phyloP scores from a whole-genome alignment of 2,888 invertebrate species.

The Lasius platythorax region DNA sequence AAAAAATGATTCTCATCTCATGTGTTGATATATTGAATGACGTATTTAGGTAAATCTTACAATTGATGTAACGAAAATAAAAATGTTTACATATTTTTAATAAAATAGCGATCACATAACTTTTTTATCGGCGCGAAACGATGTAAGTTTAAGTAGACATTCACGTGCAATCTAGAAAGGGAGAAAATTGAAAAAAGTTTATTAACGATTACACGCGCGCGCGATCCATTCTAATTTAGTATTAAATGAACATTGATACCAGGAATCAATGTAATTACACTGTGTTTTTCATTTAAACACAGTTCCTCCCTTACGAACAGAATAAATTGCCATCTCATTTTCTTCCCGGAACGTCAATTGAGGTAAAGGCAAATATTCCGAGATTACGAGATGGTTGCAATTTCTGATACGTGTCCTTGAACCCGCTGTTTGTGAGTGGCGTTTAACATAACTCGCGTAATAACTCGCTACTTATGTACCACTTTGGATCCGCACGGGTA shows the following conservation, averaged over 20 bases:
- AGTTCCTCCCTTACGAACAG: background rate
- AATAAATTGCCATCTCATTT: background rate
- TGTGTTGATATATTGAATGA: background rate
- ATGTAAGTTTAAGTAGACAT: background rate
- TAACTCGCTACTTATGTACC: constrained; percentile 26
- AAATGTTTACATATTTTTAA: background rate
- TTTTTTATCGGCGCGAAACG: background rate
- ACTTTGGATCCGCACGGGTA: constrained; percentile 17
- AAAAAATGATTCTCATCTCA: background rate
- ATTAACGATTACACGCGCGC: background rate
- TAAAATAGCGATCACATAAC: background rate
- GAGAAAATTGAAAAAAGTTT: background rate
- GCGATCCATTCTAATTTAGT: background rate
- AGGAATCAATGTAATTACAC: background rate
- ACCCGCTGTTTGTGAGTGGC: constrained; percentile 9
- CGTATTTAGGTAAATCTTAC: background rate
- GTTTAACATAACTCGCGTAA: constrained; percentile 35
- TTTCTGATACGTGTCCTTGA: constrained; percentile 29
- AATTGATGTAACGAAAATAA: background rate
- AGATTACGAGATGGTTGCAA: background rate
- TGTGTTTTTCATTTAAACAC: background rate
- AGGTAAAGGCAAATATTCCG: background rate
- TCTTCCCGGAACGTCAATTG: background rate
- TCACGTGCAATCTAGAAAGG: background rate
- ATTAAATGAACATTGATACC: background rate